phyloP scores from a whole-genome alignment of 2,797 vertebrate genomes.

The Buphagus erythrorhynchus region DNA sequence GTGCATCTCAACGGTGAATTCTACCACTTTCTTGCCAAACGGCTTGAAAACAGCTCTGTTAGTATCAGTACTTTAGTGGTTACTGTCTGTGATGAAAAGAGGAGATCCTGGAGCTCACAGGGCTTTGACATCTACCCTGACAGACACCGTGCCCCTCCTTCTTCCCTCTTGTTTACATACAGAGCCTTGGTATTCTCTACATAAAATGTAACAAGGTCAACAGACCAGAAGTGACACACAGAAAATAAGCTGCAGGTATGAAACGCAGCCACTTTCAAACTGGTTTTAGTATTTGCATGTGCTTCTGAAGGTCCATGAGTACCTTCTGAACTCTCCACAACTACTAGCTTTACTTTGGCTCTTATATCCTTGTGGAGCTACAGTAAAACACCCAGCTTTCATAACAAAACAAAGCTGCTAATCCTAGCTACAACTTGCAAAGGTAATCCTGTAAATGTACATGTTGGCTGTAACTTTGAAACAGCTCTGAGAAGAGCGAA shows the following conservation, averaged over 20 bases:
- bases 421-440: not conserved
- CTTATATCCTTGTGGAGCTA: not conserved
- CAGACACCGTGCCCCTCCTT: fast-evolving
- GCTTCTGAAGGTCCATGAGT: not conserved
- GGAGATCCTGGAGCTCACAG: not conserved
- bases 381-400: not conserved
- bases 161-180: not conserved
- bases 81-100: slow-evolving; percentile 34
- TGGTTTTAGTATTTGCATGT: not conserved
- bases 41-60: slow-evolving; percentile 20
- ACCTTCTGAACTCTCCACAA: not conserved
- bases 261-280: not conserved
- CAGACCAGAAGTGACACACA: not conserved
- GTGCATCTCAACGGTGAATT: not conserved
- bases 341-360: not conserved
- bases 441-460: not conserved
- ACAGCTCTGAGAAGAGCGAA: not conserved
- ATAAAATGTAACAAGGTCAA: not conserved
- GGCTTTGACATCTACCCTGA: not conserved
- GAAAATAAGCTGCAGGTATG: not conserved
- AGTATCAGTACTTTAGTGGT: not conserved
- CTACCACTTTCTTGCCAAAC: slow-evolving; percentile 20
- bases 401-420: not conserved
- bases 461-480: not conserved
- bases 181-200: not conserved